These are phyloP conservation scores for Marmota flaviventris DNA, from an alignment of 2,113 vertebrate genomes.

Conservation along the genomic window DNA sequence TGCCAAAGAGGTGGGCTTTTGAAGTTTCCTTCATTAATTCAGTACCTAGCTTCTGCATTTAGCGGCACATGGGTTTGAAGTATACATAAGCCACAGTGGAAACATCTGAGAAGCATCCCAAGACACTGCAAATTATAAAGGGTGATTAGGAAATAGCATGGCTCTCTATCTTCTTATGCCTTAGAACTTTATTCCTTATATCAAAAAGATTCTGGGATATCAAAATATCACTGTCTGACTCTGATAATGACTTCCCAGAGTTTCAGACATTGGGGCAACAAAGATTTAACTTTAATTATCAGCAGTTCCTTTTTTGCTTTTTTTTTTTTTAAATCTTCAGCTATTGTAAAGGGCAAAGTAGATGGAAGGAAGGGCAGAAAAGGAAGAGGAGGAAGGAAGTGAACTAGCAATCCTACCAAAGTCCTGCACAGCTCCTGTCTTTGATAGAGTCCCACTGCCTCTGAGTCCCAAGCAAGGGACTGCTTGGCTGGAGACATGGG, in stretches of 20 bases:
- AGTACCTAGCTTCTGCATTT: constrained; percentile 84
- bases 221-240: constrained; percentile 86
- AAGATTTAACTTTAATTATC: constrained; percentile 86
- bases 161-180: constrained; percentile 77
- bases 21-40: constrained; percentile 90
- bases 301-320: background rate
- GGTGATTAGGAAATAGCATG: constrained; percentile 82
- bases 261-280: constrained; percentile 81
- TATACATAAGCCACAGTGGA: constrained; percentile 84
- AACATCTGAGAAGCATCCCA: constrained; percentile 87
- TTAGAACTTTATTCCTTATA: constrained; percentile 85
- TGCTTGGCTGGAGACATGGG: background rate
- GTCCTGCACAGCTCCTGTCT: background rate
- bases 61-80: constrained; percentile 85
- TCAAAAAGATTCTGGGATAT: constrained; percentile 84
- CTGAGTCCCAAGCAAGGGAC: background rate
- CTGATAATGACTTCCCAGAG: constrained; percentile 86
- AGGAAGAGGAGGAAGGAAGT: background rate
- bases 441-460: rapidly evolving
- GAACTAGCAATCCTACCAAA: too few species aligned
- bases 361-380: background rate
- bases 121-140: constrained; percentile 84
- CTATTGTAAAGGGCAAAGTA: constrained; percentile 43
- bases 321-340: background rate
- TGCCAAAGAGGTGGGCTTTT: constrained; percentile 85